A percentile compares a stretch with the other conserved stretches of the same genome.
phyloP scores from a whole-genome alignment of 2,888 invertebrate genomes.

The Diarsia brunnea region DNA sequence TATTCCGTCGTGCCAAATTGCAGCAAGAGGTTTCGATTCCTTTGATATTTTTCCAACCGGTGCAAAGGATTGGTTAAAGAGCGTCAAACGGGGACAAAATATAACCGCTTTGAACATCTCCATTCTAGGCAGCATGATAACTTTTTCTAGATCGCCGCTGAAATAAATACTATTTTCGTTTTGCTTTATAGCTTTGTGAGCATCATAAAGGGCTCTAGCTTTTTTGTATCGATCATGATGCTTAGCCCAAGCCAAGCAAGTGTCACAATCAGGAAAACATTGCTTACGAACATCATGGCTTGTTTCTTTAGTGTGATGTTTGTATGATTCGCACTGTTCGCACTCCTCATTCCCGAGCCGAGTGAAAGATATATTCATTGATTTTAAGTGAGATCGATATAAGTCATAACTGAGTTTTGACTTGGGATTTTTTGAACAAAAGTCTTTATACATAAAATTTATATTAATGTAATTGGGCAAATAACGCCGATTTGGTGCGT shows the following conservation, averaged over 20 bases:
- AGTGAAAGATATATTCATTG: constrained; percentile 41
- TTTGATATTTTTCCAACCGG: constrained; percentile 10
- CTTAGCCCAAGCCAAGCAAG: constrained; percentile 6
- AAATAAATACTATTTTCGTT: background rate
- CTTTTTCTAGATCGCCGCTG: constrained; percentile 14
- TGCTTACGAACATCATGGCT: constrained; percentile 16
- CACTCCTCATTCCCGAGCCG: constrained; percentile 36
- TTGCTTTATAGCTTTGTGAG: constrained; percentile 6
- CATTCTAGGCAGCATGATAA: constrained; percentile 18
- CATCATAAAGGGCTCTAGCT: constrained; percentile 9
- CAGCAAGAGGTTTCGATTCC: constrained; percentile 9
- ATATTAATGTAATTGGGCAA: constrained; percentile 29
- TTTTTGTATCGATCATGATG: constrained; percentile 15
- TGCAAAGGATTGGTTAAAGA: constrained; percentile 20
- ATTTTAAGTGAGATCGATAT: constrained; percentile 33
- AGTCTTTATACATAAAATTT: constrained; percentile 21
- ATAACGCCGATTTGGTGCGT: constrained; percentile 21
- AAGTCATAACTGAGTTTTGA: constrained; percentile 29
- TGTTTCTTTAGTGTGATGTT: constrained; percentile 20
- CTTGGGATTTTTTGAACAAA: constrained; percentile 24
- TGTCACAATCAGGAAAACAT: constrained; percentile 12
- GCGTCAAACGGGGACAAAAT: constrained; percentile 4
- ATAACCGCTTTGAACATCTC: constrained; percentile 10
- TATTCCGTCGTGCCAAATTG: constrained; percentile 19
- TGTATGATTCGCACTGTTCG: constrained; percentile 29